A percentile compares a stretch with the other conserved stretches of the same genome.
These are phyloP conservation scores for Cranoglanis bouderius DNA, from an alignment of 2,113 vertebrate genomes.

Conservation along the genomic window DNA sequence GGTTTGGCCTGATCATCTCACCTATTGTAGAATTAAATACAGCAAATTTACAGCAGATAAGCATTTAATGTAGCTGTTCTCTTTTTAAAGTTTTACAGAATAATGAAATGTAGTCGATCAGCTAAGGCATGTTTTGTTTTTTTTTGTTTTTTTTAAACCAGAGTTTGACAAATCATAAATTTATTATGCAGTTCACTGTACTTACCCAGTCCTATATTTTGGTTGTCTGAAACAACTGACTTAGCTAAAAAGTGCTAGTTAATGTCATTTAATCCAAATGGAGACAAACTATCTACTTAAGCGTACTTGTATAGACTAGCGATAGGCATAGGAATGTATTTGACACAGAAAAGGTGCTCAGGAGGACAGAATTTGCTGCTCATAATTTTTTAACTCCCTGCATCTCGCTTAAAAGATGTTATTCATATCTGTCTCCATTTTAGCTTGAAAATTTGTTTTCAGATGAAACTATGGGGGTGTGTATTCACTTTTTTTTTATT, in stretches of 20 bases:
- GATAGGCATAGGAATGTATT: neutral
- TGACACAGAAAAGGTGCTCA: neutral
- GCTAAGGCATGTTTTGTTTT: neutral
- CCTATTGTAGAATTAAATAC: neutral
- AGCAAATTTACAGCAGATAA: neutral
- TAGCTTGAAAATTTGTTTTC: neutral
- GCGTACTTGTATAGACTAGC: neutral
- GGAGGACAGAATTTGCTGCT: neutral
- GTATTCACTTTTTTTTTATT: too few species aligned
- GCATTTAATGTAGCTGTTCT: neutral
- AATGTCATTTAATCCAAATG: neutral
- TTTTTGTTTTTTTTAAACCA: neutral
- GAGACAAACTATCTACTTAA: neutral
- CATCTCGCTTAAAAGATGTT: neutral
- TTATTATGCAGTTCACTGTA: neutral
- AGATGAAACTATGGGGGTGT: neutral
- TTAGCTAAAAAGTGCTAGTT: neutral
- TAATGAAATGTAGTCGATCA: neutral
- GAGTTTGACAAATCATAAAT: neutral
- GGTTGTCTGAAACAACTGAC: neutral
- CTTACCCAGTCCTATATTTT: neutral
- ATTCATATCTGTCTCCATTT: neutral
- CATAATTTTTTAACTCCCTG: neutral
- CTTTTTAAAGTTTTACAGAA: neutral
- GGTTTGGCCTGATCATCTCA: slow-evolving; percentile 75